Evolutionary conservation across 2,888 invertebrate genomes (phyloP).

Genomic region (Mactromeris polynyma): DNA sequence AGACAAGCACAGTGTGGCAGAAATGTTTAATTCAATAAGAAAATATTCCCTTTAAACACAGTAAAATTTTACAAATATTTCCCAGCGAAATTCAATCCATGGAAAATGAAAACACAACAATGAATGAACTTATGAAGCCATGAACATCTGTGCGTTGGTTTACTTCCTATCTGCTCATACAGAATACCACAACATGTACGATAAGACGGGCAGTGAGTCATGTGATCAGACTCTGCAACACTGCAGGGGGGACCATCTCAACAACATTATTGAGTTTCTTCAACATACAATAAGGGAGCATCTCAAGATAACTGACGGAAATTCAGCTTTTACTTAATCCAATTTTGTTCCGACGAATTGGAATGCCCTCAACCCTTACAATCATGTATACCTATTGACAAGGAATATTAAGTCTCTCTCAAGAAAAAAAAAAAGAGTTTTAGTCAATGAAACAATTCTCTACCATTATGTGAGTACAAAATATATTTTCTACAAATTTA

Average conservation of each 20-base stretch:
- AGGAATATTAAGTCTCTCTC: no score
- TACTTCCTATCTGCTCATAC: not conserved
- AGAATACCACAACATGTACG: slow-evolving; percentile 4
- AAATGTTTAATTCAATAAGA: not conserved
- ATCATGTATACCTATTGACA: no score
- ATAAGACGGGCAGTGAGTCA: slow-evolving; percentile 55
- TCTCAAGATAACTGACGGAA: not conserved
- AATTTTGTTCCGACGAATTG: no score
- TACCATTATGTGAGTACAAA: no score
- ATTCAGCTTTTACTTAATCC: no score
- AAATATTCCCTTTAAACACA: slow-evolving; percentile 26
- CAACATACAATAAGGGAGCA: not conserved
- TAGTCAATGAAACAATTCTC: no score
- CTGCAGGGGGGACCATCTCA: slow-evolving; percentile 51
- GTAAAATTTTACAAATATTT: not conserved
- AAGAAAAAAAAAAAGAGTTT: no score
- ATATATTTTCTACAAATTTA: no score
- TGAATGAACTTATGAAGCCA: slow-evolving; percentile 17
- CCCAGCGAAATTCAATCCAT: slow-evolving; percentile 21
- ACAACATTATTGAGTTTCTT: slow-evolving; percentile 6
- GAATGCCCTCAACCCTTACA: no score
- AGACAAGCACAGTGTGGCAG: slow-evolving; percentile 14
- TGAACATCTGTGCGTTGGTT: not conserved
- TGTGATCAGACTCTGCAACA: slow-evolving; percentile 62
- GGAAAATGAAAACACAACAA: slow-evolving; percentile 9